Conservation (phyloP, 2,113 vertebrate species). For the Callocephalon fimbriatum region DNA sequence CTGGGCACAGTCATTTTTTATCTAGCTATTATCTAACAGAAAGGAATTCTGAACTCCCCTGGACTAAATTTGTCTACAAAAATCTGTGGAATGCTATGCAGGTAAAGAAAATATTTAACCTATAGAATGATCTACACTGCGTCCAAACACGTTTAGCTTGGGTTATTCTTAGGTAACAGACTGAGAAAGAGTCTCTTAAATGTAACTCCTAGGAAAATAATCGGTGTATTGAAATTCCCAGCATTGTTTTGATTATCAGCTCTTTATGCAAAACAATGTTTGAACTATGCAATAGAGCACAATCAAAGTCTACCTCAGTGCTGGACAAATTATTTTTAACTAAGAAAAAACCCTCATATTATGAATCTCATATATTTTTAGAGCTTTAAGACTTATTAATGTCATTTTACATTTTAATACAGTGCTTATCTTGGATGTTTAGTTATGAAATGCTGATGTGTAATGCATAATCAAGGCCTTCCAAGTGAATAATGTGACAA, state of each 20-base stretch:
- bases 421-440: background rate
- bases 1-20: background rate
- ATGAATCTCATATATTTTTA: background rate
- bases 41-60: background rate
- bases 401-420: background rate
- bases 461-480: conserved; percentile 11
- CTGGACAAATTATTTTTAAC: background rate
- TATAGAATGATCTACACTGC: background rate
- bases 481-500: conserved; percentile 25
- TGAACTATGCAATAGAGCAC: background rate
- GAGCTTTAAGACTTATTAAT: conserved; percentile 1
- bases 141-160: background rate
- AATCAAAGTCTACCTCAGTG: background rate
- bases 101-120: background rate
- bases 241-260: background rate
- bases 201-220: background rate
- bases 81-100: background rate
- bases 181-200: background rate
- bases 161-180: background rate
- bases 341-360: background rate
- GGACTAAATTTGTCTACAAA: background rate
- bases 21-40: background rate
- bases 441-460: conserved; percentile 14
- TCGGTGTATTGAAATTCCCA: background rate
- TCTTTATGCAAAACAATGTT: background rate